These are phyloP conservation scores for Enteromius paludinosus DNA, from an alignment of 2,797 vertebrate species.

Conservation along the genomic window DNA sequence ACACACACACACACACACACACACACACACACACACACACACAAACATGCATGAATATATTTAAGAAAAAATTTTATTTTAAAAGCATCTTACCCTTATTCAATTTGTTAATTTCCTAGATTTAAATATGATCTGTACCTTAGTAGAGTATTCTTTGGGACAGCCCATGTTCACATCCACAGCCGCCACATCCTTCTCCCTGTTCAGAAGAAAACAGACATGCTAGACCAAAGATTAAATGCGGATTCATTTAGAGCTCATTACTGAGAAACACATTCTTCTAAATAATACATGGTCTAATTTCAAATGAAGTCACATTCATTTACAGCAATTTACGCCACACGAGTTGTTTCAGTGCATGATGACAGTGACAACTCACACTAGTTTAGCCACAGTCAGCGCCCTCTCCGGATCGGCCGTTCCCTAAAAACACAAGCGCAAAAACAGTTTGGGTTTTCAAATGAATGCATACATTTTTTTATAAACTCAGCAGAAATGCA, in stretches of 20 bases:
- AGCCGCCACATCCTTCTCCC: constrained; percentile 92
- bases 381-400: constrained; percentile 87
- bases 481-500: not conserved
- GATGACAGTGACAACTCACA: constrained; percentile 81
- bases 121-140: constrained; percentile 72
- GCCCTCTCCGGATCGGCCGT: constrained; percentile 91
- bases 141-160: constrained; percentile 97
- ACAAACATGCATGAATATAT: too few species aligned
- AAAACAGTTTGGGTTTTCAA: not conserved
- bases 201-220: constrained; percentile 59
- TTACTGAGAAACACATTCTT: not conserved
- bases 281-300: not conserved
- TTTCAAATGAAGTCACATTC: not conserved
- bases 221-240: not conserved
- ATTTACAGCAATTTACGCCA: not conserved
- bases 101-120: not conserved
- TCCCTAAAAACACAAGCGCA: constrained; percentile 77
- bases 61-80: too few species aligned
- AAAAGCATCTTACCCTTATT: too few species aligned
- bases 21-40: too few species aligned
- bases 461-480: not conserved
- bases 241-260: not conserved
- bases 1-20: too few species aligned
- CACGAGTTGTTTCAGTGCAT: not conserved
- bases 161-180: constrained; percentile 98